Evolutionary conservation across 2,888 invertebrate genomes (phyloP).

Genomic region (Alitta virens): DNA sequence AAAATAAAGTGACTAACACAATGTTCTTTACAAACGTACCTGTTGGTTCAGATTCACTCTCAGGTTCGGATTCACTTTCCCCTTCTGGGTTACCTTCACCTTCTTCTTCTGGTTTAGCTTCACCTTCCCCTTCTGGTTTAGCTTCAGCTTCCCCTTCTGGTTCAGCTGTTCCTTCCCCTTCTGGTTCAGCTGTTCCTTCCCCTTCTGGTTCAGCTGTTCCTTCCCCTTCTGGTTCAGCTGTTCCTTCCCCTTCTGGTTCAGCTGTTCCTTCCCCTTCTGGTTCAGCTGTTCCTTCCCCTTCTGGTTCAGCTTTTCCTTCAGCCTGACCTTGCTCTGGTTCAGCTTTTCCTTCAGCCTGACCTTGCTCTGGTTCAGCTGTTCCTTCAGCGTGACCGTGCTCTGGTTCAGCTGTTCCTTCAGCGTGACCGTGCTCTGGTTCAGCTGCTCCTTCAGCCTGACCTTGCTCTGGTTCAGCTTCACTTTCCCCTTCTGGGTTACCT

Average conservation of each 20-base stretch:
- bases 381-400: background rate
- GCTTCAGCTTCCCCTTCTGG: background rate
- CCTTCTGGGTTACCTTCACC: background rate
- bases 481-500: background rate
- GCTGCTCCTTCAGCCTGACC: background rate
- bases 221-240: background rate
- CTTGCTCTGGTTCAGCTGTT: background rate
- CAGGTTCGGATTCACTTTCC: background rate
- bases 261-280: background rate
- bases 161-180: background rate
- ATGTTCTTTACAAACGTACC: too few species aligned
- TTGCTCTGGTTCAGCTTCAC: constrained; percentile 2
- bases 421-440: background rate
- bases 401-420: background rate
- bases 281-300: background rate
- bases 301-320: background rate
- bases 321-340: background rate
- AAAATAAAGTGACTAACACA: too few species aligned
- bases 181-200: background rate
- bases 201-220: background rate
- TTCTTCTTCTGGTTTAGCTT: background rate
- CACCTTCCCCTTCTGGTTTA: background rate
- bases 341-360: background rate
- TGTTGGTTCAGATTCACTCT: too few species aligned
- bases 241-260: background rate